Base-by-base conservation (phyloP, 2,113 vertebrate species). In the Mus pahari region DNA sequence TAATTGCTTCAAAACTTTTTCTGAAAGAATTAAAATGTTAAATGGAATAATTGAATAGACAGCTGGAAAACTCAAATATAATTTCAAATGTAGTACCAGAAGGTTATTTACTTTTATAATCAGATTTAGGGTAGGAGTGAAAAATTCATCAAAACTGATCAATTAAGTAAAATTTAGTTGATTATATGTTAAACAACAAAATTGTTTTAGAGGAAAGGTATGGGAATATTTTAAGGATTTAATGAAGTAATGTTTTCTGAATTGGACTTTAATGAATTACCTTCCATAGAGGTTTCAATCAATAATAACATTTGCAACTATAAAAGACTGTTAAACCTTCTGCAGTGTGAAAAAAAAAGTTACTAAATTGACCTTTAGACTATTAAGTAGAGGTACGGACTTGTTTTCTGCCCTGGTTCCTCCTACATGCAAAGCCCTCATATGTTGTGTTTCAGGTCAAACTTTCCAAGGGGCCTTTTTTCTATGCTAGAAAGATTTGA, bases 171-270 rank as follows among this genome's bases (percentile, higher is more conserved):
- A 62, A 82, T 91, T 39, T 87, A 24, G 6, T 39, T 73, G 42
- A 62, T 70, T 71, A 12, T 92, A 81, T 79, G 17, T 50, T 87
- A 64, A 94, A 81, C 1, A 78, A 75, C 55, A 82, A 60, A 97
- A 86, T 45, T 60, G 39, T 60, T 86, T 90, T 75, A 5, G n/a
- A 62, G 11, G 14, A 45, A 79, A 66, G 28, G 36, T 62, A n/a
- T 7, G 92, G n/a, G 5, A 87, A 77, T 71, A 20, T 17, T 58
- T 97, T n/a, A 55, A 90, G 26, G 2, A 82, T 71, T 87, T 92
- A 77, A 77, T 86, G 39, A 87, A 83, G 13, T 62, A 53, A 13
- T 78, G 36, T 48, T 45, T n/a, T 86, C 11, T 31, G n/a, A 73
- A n/a, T 17, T 73, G 33, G 5, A 39, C 7, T 53, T 73, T 73